Conservation (phyloP, 1,140 invertebrate genomes). For the Calliopsis andreniformis region DNA sequence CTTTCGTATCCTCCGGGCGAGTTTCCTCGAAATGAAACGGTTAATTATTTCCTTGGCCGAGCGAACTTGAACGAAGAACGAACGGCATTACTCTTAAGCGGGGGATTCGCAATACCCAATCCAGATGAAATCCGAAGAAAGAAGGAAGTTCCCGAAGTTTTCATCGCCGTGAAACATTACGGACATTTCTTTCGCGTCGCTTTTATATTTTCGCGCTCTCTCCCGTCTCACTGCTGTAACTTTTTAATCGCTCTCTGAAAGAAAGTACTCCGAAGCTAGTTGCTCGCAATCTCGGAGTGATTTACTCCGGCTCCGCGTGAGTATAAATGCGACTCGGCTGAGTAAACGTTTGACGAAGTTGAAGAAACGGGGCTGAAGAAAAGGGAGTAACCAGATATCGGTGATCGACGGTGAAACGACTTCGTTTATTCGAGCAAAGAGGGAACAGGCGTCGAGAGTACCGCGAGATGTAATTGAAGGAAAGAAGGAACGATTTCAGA, state of each 20-base stretch:
- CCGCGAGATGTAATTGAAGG: not conserved
- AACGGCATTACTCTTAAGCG: slow-evolving; percentile 17
- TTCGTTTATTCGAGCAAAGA: no score
- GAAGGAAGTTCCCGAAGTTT: slow-evolving; percentile 14
- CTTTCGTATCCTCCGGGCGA: slow-evolving; percentile 1
- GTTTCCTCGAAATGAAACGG: slow-evolving; percentile 26
- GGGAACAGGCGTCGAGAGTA: not conserved
- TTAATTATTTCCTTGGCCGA: slow-evolving; percentile 37
- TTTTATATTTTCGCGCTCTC: slow-evolving; percentile 26
- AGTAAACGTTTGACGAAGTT: no score
- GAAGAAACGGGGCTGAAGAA: no score
- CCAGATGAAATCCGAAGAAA: slow-evolving; percentile 14
- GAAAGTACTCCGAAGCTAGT: not conserved
- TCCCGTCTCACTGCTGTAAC: not conserved
- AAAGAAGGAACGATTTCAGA: not conserved
- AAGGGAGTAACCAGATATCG: not conserved
- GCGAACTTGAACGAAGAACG: not conserved
- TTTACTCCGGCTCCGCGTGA: not conserved
- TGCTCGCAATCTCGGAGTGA: not conserved
- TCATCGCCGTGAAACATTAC: slow-evolving; percentile 21
- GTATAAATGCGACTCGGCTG: not conserved
- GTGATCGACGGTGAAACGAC: not conserved
- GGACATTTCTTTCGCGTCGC: slow-evolving; percentile 15
- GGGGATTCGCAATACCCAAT: slow-evolving; percentile 18
- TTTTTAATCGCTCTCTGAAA: slow-evolving; percentile 20